Evolutionary conservation across 2,888 invertebrate species (phyloP).

Genomic region (Stegana nigrithorax): DNA sequence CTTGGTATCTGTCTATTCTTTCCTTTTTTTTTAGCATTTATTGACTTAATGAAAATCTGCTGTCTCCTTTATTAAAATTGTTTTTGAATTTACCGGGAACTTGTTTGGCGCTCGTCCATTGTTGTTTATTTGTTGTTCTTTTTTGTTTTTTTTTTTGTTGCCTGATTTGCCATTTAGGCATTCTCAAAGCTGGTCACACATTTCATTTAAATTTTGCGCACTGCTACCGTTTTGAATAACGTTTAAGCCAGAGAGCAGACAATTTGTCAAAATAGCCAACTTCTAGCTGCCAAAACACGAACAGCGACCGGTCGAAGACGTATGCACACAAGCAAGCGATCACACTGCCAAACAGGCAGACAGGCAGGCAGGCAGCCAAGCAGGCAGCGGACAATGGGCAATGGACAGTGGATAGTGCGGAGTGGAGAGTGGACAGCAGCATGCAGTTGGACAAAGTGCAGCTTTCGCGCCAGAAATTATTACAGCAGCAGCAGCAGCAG

Average conservation of each 20-base stretch:
- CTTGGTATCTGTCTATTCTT: no score
- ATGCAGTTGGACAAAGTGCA: neutral
- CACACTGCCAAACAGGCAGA: neutral
- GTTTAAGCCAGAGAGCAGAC: slow-evolving; percentile 30
- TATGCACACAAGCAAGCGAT: slow-evolving; percentile 28
- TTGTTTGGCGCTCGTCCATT: no score
- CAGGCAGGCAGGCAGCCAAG: slow-evolving; percentile 12
- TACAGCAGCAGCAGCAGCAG: neutral
- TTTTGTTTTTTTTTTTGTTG: neutral
- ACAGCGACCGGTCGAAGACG: slow-evolving; percentile 33
- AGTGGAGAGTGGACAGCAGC: no score
- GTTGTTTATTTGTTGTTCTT: no score
- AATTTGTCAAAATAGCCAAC: slow-evolving; percentile 25
- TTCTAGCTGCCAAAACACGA: slow-evolving; percentile 16
- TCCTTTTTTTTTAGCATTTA: no score
- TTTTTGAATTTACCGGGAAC: no score
- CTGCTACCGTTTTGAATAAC: neutral
- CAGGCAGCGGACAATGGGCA: slow-evolving; percentile 3
- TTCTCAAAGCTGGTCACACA: no score
- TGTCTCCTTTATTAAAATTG: no score
- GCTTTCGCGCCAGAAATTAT: slow-evolving; percentile 3
- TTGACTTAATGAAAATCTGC: no score
- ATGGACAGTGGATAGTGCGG: neutral
- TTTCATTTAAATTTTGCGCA: no score
- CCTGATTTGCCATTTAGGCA: no score